A percentile compares a stretch with the other conserved stretches of the same genome.
Evolutionary conservation across 1,140 invertebrate genomes (phyloP).

Genomic region (Drosophila equinoxialis): DNA sequence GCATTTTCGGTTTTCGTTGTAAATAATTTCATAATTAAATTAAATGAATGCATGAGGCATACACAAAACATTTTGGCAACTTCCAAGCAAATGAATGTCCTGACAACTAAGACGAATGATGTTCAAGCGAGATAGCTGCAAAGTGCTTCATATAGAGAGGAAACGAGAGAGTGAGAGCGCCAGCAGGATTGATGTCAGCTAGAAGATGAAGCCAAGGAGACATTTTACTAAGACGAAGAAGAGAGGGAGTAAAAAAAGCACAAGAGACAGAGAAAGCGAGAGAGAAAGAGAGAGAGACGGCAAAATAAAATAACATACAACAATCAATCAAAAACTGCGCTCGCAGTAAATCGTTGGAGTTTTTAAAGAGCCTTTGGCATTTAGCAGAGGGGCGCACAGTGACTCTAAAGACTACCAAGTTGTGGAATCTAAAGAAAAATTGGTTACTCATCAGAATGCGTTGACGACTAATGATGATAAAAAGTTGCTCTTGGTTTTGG

Average conservation of each 20-base stretch:
- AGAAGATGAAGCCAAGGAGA: slow-evolving; percentile 25
- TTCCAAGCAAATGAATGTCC: slow-evolving; percentile 44
- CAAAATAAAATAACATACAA: slow-evolving; percentile 13
- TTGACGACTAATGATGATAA: too few relatives aligned
- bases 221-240: slow-evolving; percentile 28
- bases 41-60: slow-evolving; percentile 40
- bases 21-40: slow-evolving; percentile 67
- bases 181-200: neutral
- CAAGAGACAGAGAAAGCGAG: neutral
- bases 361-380: slow-evolving; percentile 43
- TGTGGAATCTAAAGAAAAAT: too few relatives aligned
- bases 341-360: slow-evolving; percentile 43
- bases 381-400: slow-evolving; percentile 27
- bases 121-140: neutral
- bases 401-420: neutral
- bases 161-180: neutral
- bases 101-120: slow-evolving; percentile 45
- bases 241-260: too few relatives aligned
- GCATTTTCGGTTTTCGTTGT: slow-evolving; percentile 24
- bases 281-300: neutral
- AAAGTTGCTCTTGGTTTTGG: too few relatives aligned
- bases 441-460: too few relatives aligned
- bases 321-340: slow-evolving; percentile 59
- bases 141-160: neutral
- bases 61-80: slow-evolving; percentile 42